Evolutionary conservation across 64 coral and sea anemone species (phyloP), one percentile per base, ranked within the genome.

Genomic region (Pocillopora verrucosa): DNA sequence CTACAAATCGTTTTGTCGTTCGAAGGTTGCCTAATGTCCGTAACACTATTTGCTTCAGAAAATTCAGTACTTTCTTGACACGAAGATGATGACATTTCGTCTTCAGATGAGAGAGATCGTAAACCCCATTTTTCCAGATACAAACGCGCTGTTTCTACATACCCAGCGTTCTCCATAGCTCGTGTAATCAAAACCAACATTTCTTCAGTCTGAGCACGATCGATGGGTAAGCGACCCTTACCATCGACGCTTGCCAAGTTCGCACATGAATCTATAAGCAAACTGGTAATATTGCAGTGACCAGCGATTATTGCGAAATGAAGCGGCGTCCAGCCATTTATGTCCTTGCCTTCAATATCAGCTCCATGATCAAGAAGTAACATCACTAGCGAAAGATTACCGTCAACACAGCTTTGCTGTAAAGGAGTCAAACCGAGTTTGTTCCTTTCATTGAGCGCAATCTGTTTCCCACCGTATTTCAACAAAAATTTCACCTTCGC

Each of bases 61-160:
- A 84, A 68, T 51, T 69, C 36, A 6, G 56, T 65, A 20, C 84
- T 80, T 74, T 90, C 89, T 59, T 76, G 73, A 51, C 76, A 61
- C 37, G 72, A 91, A 22, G 73, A 59, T 73, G 89, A 79, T 20
- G 89, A 91, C 17, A 58, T 14, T 65, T 24, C 87, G 34, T 89
- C 87, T 10, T 74, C 68, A 22, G 75, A 67, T 56, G 60, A 37
- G 1, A 75, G 72, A 0, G 89, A 72, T 63, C 80, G 20, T 6
- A 91, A 36, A 1, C 79, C 89, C 89, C 89, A 91, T 36, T 91
- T 91, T 84, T 91, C 89, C 20, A 91, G 68, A 75, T 91, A 91
- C 65, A 91, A 73, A 6, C 89, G n/a, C 19, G 89, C 89, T 0
- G 89, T 91, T 36, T 91, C 89, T 22, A 83, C 80, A 63, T 83